phyloP scores from a whole-genome alignment of 92 coral and sea anemone genomes.

The Porites evermanni region DNA sequence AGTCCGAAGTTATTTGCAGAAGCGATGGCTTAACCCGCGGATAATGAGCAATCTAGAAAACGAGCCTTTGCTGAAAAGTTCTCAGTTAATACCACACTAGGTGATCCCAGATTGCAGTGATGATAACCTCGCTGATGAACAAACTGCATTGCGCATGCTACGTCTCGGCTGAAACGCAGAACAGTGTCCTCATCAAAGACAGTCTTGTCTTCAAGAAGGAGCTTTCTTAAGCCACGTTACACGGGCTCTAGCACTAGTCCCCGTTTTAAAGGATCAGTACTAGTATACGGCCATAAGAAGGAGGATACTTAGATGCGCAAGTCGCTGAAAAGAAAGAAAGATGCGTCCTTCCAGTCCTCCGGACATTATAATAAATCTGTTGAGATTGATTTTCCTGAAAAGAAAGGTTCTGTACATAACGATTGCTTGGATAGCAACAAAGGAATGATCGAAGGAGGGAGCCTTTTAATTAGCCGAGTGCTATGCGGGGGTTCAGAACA shows the following conservation, averaged over 20 bases:
- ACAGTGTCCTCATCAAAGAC: constrained; percentile 77
- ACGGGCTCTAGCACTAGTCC: constrained; percentile 82
- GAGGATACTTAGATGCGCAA: constrained; percentile 90
- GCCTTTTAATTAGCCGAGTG: no score
- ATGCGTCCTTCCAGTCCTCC: no score
- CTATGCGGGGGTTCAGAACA: no score
- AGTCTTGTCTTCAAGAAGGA: constrained; percentile 74
- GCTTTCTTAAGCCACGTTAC: constrained; percentile 54
- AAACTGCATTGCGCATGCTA: constrained; percentile 88
- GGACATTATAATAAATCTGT: no score
- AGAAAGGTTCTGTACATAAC: no score
- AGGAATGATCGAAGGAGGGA: no score
- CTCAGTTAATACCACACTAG: constrained; percentile 83
- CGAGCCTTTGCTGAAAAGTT: constrained; percentile 84
- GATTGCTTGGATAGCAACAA: no score
- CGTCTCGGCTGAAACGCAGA: constrained; percentile 76
- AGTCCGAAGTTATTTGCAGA: no score
- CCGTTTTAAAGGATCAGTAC: constrained; percentile 58
- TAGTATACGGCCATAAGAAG: constrained; percentile 79
- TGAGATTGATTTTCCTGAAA: no score
- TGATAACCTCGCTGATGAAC: constrained; percentile 85
- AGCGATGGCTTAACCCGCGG: no score
- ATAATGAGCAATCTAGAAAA: neutral
- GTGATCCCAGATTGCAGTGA: constrained; percentile 87
- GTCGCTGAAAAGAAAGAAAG: constrained; percentile 49